Evolutionary conservation across 2,888 invertebrate species (phyloP).

Genomic region (Bombylius discolor): DNA sequence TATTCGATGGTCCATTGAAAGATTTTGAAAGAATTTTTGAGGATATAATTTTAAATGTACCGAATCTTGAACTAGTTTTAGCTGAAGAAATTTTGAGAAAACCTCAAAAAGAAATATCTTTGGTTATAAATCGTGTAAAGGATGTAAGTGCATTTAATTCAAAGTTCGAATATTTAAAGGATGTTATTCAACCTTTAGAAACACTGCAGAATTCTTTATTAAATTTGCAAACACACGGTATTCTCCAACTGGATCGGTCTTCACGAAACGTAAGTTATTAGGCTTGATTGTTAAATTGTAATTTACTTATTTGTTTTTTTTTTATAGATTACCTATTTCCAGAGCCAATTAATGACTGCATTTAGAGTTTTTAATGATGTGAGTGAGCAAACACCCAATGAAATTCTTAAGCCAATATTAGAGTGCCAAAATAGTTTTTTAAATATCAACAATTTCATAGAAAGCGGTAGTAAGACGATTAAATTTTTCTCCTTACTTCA

Average conservation of each 20-base stretch:
- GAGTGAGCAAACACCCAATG: slow-evolving; percentile 1
- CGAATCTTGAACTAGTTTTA: slow-evolving; percentile 35
- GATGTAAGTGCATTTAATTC: background rate
- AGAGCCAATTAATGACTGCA: slow-evolving; percentile 6
- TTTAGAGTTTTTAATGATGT: slow-evolving; percentile 7
- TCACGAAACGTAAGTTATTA: slow-evolving; percentile 1
- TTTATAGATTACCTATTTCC: slow-evolving; percentile 2
- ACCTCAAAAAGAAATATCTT: slow-evolving; percentile 20
- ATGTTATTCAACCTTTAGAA: background rate
- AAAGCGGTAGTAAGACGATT: slow-evolving; percentile 3
- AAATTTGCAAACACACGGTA: background rate
- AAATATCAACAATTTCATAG: slow-evolving; percentile 9
- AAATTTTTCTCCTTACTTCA: slow-evolving; percentile 10
- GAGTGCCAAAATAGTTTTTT: slow-evolving; percentile 7
- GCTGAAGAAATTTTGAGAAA: slow-evolving; percentile 36
- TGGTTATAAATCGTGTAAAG: background rate
- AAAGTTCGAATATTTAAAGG: background rate
- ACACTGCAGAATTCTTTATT: background rate
- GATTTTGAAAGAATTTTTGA: slow-evolving; percentile 31
- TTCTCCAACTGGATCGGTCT: background rate
- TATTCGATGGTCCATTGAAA: slow-evolving; percentile 18
- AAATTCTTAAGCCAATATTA: slow-evolving; percentile 1
- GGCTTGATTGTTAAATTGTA: background rate
- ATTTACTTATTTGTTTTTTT: background rate
- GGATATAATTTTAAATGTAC: slow-evolving; percentile 28